phyloP scores from a whole-genome alignment of 1,140 invertebrate genomes.

The Eueides isabella region DNA sequence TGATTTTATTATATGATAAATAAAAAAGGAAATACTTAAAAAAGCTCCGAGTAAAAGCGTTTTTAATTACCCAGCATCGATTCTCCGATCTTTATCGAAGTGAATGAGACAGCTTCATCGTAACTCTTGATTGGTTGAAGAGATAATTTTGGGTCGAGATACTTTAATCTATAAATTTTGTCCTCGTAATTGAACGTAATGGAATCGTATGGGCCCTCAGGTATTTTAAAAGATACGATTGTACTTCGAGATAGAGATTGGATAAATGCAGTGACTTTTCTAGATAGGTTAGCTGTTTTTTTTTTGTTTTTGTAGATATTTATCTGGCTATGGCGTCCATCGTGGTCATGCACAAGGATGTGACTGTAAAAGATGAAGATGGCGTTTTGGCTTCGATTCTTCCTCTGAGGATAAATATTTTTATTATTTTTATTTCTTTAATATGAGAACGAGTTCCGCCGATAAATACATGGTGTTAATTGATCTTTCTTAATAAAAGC shows the following conservation, averaged over 20 bases:
- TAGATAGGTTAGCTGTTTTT: not conserved
- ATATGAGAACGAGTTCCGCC: too few relatives aligned
- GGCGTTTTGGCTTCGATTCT: too few relatives aligned
- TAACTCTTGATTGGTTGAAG: slow-evolving; percentile 40
- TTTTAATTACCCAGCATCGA: slow-evolving; percentile 54
- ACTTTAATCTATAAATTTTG: slow-evolving; percentile 34
- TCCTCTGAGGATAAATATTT: too few relatives aligned
- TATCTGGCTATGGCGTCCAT: too few relatives aligned
- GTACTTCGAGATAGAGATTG: not conserved
- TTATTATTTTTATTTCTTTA: too few relatives aligned
- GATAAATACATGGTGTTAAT: too few relatives aligned
- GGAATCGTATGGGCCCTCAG: slow-evolving; percentile 30
- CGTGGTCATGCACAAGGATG: too few relatives aligned
- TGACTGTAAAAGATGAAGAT: too few relatives aligned
- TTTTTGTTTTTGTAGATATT: not conserved
- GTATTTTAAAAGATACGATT: slow-evolving; percentile 27
- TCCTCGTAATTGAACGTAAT: slow-evolving; percentile 35
- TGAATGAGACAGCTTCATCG: slow-evolving; percentile 56
- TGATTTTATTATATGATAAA: slow-evolving; percentile 8
- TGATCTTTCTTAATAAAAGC: too few relatives aligned
- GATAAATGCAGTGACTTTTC: not conserved
- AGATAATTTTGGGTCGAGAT: slow-evolving; percentile 39
- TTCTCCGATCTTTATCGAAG: slow-evolving; percentile 54
- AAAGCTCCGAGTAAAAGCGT: slow-evolving; percentile 15
- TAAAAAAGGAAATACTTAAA: slow-evolving; percentile 9